A percentile compares a stretch with the other conserved stretches of the same genome.
phyloP scores from a whole-genome alignment of 2,888 invertebrate species.

The Idaea aversata region DNA sequence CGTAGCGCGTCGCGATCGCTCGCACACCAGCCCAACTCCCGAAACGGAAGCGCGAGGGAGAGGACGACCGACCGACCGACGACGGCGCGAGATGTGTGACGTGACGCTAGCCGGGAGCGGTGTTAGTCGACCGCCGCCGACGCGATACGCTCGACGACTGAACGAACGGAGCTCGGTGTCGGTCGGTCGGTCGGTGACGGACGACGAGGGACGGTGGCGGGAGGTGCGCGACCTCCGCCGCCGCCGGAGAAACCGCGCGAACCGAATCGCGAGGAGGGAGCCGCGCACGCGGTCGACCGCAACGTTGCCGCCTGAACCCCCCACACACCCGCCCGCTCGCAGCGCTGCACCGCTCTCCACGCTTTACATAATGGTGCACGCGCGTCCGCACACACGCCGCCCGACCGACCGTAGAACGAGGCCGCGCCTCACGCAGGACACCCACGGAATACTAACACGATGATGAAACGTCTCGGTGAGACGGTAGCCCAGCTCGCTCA shows the following conservation, averaged over 20 bases:
- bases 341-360: slow-evolving; percentile 66
- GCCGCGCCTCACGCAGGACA: slow-evolving; percentile 62
- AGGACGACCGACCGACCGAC: slow-evolving; percentile 12
- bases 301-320: slow-evolving; percentile 45
- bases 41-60: slow-evolving; percentile 50
- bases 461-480: slow-evolving; percentile 71
- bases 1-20: slow-evolving; percentile 60
- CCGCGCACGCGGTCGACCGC: slow-evolving; percentile 74
- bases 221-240: slow-evolving; percentile 71
- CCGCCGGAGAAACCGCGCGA: slow-evolving; percentile 64
- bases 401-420: slow-evolving; percentile 56
- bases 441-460: slow-evolving; percentile 67
- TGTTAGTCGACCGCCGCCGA: slow-evolving; percentile 58
- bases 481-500: slow-evolving; percentile 63
- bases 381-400: slow-evolving; percentile 33
- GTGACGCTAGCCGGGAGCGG: slow-evolving; percentile 19
- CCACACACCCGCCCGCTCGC: slow-evolving; percentile 28
- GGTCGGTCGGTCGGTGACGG: slow-evolving; percentile 50
- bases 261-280: slow-evolving; percentile 58
- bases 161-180: slow-evolving; percentile 36
- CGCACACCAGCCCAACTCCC: slow-evolving; percentile 57
- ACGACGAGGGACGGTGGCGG: slow-evolving; percentile 51
- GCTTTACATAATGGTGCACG: slow-evolving; percentile 73
- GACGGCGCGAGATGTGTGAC: slow-evolving; percentile 36
- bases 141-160: slow-evolving; percentile 76